Evolutionary conservation across 1,140 invertebrate species (phyloP).

Genomic region (Procambarus virginalis): DNA sequence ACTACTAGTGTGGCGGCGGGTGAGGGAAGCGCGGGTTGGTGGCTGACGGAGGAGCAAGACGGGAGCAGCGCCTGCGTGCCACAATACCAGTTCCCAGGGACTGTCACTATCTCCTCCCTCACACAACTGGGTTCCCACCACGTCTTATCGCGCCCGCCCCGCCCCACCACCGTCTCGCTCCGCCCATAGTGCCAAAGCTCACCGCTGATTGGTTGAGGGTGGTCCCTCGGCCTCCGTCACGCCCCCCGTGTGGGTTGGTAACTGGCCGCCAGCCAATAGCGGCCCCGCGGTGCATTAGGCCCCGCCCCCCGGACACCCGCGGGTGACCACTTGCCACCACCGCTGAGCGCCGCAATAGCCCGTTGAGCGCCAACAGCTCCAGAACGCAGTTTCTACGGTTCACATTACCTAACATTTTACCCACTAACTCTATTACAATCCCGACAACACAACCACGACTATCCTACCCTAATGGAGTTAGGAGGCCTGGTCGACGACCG

Average conservation of each 20-base stretch:
- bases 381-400: background rate
- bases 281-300: background rate
- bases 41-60: background rate
- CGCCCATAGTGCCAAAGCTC: constrained; percentile 22
- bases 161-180: constrained; percentile 18
- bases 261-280: constrained; percentile 37
- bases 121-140: constrained; percentile 17
- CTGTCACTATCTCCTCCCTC: constrained; percentile 47
- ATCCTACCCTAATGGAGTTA: too few species aligned
- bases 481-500: too few species aligned
- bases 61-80: constrained; percentile 20
- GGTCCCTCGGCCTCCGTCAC: too few species aligned
- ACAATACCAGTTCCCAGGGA: constrained; percentile 58
- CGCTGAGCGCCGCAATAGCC: background rate
- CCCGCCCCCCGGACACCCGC: background rate
- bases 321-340: constrained; percentile 42
- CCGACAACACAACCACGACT: too few species aligned
- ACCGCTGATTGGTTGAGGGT: background rate
- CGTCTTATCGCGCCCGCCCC: constrained; percentile 41
- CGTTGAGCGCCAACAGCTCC: background rate
- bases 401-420: background rate
- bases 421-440: too few species aligned
- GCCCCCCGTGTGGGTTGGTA: constrained; percentile 51
- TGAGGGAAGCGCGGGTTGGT: constrained; percentile 22
- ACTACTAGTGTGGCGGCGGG: background rate